Conservation (phyloP, 2,888 invertebrate species). For the Synergus gifuensis region DNA sequence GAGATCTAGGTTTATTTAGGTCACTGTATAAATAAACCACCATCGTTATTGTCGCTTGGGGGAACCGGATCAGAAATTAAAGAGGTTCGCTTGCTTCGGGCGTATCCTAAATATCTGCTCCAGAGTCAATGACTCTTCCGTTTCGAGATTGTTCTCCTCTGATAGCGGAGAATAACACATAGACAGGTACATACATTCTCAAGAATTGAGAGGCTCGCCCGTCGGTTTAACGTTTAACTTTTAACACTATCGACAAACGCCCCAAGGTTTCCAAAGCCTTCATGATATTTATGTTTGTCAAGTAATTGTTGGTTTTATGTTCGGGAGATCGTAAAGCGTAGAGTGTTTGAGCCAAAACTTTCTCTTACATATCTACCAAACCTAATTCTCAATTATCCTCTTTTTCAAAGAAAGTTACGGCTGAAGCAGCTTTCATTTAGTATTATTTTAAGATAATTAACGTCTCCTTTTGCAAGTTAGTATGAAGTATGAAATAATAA, state of each 20-base stretch:
- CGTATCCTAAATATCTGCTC: not conserved
- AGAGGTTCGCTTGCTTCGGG: not conserved
- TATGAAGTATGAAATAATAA: no score
- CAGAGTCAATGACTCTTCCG: not conserved
- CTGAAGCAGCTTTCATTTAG: not conserved
- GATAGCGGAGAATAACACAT: not conserved
- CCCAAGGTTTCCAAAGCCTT: slow-evolving; percentile 3
- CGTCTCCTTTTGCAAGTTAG: no score
- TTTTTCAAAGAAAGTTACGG: not conserved
- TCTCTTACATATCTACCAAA: not conserved
- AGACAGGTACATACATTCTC: not conserved
- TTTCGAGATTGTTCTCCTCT: not conserved
- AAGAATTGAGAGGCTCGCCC: not conserved
- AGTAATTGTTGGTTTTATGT: not conserved
- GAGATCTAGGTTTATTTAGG: not conserved
- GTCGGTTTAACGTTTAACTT: not conserved
- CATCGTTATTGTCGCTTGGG: not conserved
- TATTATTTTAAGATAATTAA: no score
- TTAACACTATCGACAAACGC: not conserved
- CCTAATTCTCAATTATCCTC: not conserved
- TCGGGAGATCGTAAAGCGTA: not conserved
- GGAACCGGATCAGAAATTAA: not conserved
- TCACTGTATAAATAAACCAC: no score
- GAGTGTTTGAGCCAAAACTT: not conserved
- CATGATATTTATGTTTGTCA: slow-evolving; percentile 7